A percentile compares a stretch with the other conserved stretches of the same genome.
These are phyloP conservation scores for Neopipo cinnamomea DNA, from an alignment of 2,113 vertebrate species.

Conservation along the genomic window DNA sequence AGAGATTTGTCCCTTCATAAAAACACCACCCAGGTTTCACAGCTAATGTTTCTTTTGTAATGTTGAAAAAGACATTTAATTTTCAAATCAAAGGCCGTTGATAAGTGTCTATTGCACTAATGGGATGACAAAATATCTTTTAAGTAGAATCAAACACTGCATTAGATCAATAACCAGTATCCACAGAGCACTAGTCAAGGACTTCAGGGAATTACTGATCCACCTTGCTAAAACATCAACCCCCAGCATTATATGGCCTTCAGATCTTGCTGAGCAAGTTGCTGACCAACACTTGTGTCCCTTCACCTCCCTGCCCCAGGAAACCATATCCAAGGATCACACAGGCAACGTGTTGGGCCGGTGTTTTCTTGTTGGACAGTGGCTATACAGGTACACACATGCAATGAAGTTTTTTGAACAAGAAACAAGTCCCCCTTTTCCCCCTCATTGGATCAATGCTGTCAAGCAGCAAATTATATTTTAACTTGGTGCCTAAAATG, in stretches of 20 bases:
- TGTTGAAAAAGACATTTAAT: neutral
- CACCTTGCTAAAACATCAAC: neutral
- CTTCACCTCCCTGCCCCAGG: neutral
- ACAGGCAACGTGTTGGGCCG: accelerated
- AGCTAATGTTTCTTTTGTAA: neutral
- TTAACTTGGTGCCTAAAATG: neutral
- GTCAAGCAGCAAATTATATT: neutral
- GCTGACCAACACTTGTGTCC: neutral
- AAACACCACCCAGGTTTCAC: neutral
- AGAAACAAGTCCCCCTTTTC: neutral
- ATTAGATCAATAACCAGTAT: neutral
- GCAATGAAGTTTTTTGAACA: neutral
- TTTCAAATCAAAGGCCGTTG: neutral
- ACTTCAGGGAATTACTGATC: neutral
- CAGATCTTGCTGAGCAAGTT: neutral
- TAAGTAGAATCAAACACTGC: neutral
- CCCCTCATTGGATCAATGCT: neutral
- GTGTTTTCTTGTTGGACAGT: neutral
- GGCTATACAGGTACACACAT: neutral
- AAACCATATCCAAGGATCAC: neutral
- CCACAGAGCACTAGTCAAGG: neutral
- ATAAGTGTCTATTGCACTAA: neutral
- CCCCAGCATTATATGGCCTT: neutral
- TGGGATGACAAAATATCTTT: neutral
- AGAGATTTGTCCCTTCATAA: neutral